Conservation (phyloP, 2,888 invertebrate genomes). For the Encarsia formosa region DNA sequence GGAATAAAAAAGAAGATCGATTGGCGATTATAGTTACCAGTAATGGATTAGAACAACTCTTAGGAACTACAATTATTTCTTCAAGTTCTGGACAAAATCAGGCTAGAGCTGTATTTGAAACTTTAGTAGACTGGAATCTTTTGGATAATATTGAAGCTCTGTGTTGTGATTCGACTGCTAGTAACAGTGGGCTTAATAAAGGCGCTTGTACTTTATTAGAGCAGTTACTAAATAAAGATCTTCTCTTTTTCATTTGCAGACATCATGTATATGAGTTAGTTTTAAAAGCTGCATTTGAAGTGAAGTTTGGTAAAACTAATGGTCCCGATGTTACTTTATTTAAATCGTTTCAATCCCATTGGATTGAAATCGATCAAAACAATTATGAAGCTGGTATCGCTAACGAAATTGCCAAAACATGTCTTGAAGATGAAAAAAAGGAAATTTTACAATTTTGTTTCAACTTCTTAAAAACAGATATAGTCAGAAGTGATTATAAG, state of each 20-base stretch:
- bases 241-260: background rate
- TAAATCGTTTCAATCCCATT: too few species aligned
- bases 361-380: background rate
- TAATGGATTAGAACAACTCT: background rate
- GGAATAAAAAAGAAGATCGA: background rate
- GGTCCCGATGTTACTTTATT: background rate
- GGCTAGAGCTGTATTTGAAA: background rate
- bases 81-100: background rate
- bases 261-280: background rate
- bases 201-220: background rate
- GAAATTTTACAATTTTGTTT: background rate
- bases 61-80: background rate
- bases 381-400: background rate
- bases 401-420: background rate
- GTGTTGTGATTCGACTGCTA: background rate
- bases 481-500: background rate
- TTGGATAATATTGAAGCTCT: background rate
- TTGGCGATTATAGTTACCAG: background rate
- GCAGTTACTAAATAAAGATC: background rate
- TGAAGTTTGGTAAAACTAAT: background rate
- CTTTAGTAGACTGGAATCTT: slow-evolving; percentile 28
- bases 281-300: background rate
- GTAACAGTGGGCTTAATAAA: background rate
- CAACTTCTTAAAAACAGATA: background rate
- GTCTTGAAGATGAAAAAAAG: background rate